phyloP scores from a whole-genome alignment of 2,888 invertebrate species.

The Eulithis testata region DNA sequence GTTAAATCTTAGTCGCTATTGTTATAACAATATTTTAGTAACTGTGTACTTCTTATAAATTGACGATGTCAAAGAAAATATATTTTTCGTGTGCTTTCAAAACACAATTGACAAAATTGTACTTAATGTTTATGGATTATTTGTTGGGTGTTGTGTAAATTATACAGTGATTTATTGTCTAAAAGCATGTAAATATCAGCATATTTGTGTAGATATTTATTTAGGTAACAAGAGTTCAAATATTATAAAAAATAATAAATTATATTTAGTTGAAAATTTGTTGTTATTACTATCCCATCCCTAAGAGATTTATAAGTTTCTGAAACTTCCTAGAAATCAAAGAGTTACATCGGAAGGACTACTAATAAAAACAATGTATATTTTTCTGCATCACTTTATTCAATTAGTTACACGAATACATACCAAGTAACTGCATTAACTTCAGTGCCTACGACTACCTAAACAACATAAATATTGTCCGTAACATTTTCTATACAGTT shows the following conservation, averaged over 20 bases:
- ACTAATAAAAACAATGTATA: constrained; percentile 41
- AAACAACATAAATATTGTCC: constrained; percentile 82
- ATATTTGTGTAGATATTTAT: constrained; percentile 80
- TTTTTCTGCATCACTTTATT: constrained; percentile 75
- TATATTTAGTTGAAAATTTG: constrained; percentile 75
- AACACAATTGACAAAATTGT: constrained; percentile 61
- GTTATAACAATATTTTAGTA: constrained; percentile 45
- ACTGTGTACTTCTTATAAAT: constrained; percentile 48
- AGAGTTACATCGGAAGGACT: too few relatives aligned
- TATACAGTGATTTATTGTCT: constrained; percentile 74
- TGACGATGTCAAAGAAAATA: constrained; percentile 55
- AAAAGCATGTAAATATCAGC: constrained; percentile 79
- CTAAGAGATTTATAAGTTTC: too few relatives aligned
- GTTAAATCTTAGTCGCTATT: constrained; percentile 41
- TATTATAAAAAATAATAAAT: constrained; percentile 81
- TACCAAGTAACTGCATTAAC: constrained; percentile 82
- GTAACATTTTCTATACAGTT: constrained; percentile 75
- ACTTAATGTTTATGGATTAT: constrained; percentile 74
- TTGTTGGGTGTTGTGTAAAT: constrained; percentile 76
- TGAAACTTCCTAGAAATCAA: too few relatives aligned
- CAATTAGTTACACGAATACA: constrained; percentile 77
- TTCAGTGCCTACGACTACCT: constrained; percentile 83
- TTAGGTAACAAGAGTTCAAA: constrained; percentile 82
- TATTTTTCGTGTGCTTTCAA: constrained; percentile 61
- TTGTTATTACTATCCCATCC: constrained; percentile 7